phyloP scores from a whole-genome alignment of 1,140 invertebrate species.

The Polyergus mexicanus region DNA sequence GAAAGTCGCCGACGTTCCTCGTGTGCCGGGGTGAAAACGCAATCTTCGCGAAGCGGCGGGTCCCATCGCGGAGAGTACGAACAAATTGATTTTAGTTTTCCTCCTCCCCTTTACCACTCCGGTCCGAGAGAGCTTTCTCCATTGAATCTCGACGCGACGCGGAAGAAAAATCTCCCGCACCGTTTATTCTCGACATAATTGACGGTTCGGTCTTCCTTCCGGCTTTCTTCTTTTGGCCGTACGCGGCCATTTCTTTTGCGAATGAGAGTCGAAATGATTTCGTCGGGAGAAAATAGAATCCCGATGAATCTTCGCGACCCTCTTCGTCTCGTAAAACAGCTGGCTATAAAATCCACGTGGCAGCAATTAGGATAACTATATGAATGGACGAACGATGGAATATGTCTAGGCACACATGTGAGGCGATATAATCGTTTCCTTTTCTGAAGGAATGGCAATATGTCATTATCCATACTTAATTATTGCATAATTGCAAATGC shows the following conservation, averaged over 20 bases:
- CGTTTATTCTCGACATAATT: constrained; percentile 28
- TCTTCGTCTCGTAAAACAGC: constrained; percentile 41
- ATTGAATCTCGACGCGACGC: constrained; percentile 24
- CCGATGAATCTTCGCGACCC: constrained; percentile 46
- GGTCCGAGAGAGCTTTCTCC: neutral
- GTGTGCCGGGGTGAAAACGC: constrained; percentile 67
- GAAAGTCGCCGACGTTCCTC: constrained; percentile 62
- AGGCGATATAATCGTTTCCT: neutral
- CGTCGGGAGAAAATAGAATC: constrained; percentile 50
- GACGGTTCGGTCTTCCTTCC: neutral
- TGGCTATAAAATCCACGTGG: neutral
- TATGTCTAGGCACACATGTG: neutral
- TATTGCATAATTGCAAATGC: neutral
- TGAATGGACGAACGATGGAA: neutral
- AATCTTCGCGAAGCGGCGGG: constrained; percentile 60
- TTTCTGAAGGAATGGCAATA: neutral
- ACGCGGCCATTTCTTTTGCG: constrained; percentile 27
- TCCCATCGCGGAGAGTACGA: constrained; percentile 44
- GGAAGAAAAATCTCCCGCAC: constrained; percentile 32
- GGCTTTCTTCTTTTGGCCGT: constrained; percentile 3
- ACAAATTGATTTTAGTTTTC: constrained; percentile 68
- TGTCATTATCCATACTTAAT: neutral
- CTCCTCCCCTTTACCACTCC: neutral
- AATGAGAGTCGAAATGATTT: neutral
- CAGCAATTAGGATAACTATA: neutral